Conservation (phyloP, 2,113 vertebrate genomes). For the Cyphomyrus plagiostoma region DNA sequence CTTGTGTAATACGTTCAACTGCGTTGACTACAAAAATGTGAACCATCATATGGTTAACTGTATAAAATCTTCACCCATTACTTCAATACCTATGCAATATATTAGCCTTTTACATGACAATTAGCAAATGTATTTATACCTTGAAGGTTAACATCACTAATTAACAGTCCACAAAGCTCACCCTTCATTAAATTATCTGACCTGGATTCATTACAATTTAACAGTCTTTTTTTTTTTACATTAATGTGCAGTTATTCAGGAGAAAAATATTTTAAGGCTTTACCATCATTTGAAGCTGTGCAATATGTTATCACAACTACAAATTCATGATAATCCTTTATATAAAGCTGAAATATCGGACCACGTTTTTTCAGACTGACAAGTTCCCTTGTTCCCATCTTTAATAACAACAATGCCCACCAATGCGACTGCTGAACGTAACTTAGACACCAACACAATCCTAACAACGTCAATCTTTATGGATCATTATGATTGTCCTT, state of each 20-base stretch:
- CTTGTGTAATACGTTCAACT: constrained; percentile 16
- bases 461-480: background rate
- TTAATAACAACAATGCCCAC: background rate
- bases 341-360: background rate
- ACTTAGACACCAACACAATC: background rate
- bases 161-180: constrained; percentile 4
- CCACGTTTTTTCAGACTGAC: background rate
- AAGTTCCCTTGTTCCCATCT: background rate
- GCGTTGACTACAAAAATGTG: constrained; percentile 25
- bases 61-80: constrained; percentile 35
- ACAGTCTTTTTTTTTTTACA: constrained; percentile 15
- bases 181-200: constrained; percentile 8
- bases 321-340: background rate
- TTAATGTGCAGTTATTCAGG: constrained; percentile 17
- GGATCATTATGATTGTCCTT: background rate
- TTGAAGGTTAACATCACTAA: constrained; percentile 12
- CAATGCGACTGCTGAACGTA: background rate
- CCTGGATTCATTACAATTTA: constrained; percentile 14
- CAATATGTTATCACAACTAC: background rate
- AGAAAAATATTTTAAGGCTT: constrained; percentile 4
- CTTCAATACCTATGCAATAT: constrained; percentile 34
- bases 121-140: constrained; percentile 18
- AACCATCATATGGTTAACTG: constrained; percentile 28
- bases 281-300: constrained; percentile 2
- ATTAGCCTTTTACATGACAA: constrained; percentile 27